phyloP scores from a whole-genome alignment of 35 echinoderm and acorn worm genomes.

The Stichopus chloronotus region DNA sequence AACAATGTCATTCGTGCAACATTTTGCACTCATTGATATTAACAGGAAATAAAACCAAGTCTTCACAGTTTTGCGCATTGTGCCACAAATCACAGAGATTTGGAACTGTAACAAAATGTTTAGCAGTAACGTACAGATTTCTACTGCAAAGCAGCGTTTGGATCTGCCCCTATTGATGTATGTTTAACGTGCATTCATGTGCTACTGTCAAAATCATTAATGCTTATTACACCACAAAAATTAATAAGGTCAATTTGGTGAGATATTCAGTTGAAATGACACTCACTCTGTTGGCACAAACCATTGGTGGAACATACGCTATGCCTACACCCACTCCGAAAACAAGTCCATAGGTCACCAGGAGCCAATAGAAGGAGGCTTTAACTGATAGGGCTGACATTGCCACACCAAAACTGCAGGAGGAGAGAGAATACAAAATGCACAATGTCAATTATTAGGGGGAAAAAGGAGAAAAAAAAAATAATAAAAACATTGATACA shows the following conservation, averaged over 20 bases:
- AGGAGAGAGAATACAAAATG: neutral
- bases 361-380: slow-evolving; percentile 68
- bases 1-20: neutral
- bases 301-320: slow-evolving; percentile 86
- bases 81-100: no score
- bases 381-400: slow-evolving; percentile 71
- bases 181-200: no score
- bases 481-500: neutral
- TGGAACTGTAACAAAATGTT: no score
- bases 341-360: slow-evolving; percentile 85
- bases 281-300: slow-evolving; percentile 81
- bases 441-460: neutral
- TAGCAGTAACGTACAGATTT: no score
- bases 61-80: no score
- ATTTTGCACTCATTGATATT: neutral
- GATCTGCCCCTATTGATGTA: no score
- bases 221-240: no score
- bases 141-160: no score
- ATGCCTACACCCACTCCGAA: slow-evolving; percentile 83
- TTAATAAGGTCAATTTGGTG: no score
- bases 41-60: neutral
- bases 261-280: neutral
- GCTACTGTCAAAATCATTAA: no score
- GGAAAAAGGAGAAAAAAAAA: neutral
- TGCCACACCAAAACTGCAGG: slow-evolving; percentile 65